Conservation (phyloP, 2,113 vertebrate genomes). For the Crotophaga sulcirostris region DNA sequence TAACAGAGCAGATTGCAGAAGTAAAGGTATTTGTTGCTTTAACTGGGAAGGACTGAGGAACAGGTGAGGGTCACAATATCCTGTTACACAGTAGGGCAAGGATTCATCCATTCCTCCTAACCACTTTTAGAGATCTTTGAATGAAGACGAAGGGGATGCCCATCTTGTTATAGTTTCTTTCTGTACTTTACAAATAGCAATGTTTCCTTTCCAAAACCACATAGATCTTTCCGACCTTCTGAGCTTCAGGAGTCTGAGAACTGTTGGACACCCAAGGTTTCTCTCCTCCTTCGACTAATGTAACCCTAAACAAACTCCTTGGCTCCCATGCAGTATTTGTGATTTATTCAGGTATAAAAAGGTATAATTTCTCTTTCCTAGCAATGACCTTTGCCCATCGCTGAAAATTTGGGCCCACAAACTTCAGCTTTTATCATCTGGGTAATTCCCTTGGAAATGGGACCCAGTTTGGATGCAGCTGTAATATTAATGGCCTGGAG, state of each 20-base stretch:
- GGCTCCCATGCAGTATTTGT: neutral
- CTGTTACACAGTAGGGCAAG: neutral
- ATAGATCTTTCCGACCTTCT: neutral
- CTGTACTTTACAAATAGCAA: neutral
- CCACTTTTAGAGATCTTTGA: neutral
- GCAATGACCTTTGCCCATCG: neutral
- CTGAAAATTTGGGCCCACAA: neutral
- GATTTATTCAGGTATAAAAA: neutral
- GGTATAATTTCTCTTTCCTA: neutral
- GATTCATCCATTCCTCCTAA: neutral
- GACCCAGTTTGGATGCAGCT: conserved; percentile 40
- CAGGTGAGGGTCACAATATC: neutral
- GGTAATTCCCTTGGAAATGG: conserved; percentile 33
- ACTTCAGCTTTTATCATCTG: neutral
- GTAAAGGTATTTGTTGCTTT: neutral
- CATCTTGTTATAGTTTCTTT: neutral
- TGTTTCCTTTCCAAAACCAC: neutral
- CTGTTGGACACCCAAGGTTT: neutral
- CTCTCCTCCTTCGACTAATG: neutral
- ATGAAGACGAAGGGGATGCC: neutral
- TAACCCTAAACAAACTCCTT: neutral
- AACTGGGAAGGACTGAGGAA: neutral
- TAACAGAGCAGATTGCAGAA: neutral
- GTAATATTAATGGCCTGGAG: conserved; percentile 50
- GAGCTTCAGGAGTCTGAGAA: neutral